phyloP scores from a whole-genome alignment of 2,888 invertebrate species.

The Macrophya alboannulata region DNA sequence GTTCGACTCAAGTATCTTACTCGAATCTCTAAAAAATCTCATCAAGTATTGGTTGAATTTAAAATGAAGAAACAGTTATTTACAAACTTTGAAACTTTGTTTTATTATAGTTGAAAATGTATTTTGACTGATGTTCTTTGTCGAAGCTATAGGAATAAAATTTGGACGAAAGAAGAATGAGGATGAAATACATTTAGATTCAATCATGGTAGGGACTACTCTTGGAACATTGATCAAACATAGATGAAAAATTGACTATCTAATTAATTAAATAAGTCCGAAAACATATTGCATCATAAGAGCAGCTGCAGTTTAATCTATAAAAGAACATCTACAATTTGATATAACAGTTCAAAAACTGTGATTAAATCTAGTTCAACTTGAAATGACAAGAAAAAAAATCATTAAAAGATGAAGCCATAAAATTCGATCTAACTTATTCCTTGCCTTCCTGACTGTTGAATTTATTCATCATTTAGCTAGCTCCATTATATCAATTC shows the following conservation, averaged over 20 bases:
- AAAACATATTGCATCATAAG: not conserved
- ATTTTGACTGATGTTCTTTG: slow-evolving; percentile 50
- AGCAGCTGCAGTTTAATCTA: not conserved
- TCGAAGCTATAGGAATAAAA: slow-evolving; percentile 41
- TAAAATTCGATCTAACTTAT: slow-evolving; percentile 1
- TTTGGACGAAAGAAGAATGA: slow-evolving; percentile 29
- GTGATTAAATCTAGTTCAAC: not conserved
- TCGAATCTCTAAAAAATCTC: not conserved
- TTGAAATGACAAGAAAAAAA: not conserved
- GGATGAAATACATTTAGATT: slow-evolving; percentile 46
- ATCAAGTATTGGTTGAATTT: not conserved
- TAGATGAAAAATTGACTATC: not conserved
- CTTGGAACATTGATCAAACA: not conserved
- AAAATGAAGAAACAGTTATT: not conserved
- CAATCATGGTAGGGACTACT: not conserved
- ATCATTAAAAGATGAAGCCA: slow-evolving; percentile 24
- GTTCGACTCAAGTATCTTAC: not conserved
- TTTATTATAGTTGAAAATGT: slow-evolving; percentile 62
- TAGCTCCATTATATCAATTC: not conserved
- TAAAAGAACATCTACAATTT: not conserved
- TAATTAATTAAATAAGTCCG: not conserved
- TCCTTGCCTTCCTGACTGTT: not conserved
- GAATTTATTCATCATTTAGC: not conserved
- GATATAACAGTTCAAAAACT: not conserved
- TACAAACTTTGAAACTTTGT: not conserved